Conservation (phyloP, 1,140 invertebrate species). For the Augochlora pura region DNA sequence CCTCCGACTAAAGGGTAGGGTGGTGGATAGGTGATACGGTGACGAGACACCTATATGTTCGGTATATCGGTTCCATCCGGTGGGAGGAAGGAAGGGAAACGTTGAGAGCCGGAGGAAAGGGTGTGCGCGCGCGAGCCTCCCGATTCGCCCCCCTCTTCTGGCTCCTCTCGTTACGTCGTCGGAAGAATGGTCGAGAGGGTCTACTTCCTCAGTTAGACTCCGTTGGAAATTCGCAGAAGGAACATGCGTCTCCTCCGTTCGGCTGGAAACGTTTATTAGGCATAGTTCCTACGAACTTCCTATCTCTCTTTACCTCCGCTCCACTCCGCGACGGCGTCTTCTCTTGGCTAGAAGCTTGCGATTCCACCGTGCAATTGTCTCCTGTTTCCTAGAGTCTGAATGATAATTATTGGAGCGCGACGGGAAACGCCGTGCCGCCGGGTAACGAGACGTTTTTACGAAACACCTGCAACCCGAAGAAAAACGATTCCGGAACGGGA, state of each 20-base stretch:
- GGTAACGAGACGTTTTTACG: too few relatives aligned
- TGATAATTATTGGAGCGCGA: too few relatives aligned
- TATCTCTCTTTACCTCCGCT: too few relatives aligned
- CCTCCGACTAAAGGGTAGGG: slow-evolving; percentile 53
- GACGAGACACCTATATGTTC: slow-evolving; percentile 64
- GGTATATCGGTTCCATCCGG: slow-evolving; percentile 59
- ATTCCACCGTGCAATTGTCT: too few relatives aligned
- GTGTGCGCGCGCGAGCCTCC: slow-evolving; percentile 27
- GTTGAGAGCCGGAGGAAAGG: slow-evolving; percentile 39
- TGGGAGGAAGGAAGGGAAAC: slow-evolving; percentile 44
- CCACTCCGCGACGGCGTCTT: too few relatives aligned
- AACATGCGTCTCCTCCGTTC: not conserved
- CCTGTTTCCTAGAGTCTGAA: too few relatives aligned
- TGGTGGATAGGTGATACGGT: slow-evolving; percentile 65
- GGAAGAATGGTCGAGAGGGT: slow-evolving; percentile 57
- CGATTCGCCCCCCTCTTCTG: slow-evolving; percentile 6
- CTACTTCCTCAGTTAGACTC: slow-evolving; percentile 44
- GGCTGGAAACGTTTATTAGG: not conserved
- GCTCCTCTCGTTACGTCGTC: slow-evolving; percentile 49
- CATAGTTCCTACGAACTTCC: not conserved
- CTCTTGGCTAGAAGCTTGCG: too few relatives aligned
- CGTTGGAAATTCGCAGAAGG: slow-evolving; percentile 33
- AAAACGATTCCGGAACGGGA: not conserved
- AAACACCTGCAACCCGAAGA: too few relatives aligned
- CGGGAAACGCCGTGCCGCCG: too few relatives aligned